Base-by-base conservation (phyloP, 1,140 invertebrate genomes). In the Drosophila kohkoa region DNA sequence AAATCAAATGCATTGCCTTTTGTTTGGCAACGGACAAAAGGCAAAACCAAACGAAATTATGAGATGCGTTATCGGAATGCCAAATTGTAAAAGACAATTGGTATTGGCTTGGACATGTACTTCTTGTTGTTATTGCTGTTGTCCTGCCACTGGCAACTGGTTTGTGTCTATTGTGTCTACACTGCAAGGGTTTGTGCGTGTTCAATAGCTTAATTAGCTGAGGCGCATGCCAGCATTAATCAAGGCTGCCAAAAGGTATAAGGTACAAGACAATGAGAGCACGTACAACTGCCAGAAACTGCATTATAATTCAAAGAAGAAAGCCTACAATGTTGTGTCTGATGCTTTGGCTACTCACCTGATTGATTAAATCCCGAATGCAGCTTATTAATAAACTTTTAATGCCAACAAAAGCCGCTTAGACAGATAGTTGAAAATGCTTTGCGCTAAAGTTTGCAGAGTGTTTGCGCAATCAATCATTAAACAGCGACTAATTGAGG, bases 381-480 rank as follows among this genome's bases (percentile, higher is more conserved):
- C 49, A 62, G 81, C 75, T 78, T 86, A 85, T 81, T 77, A 81
- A 81, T 81, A 77, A 77, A 81, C 52, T 85, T 83, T 72, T 67
- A 64, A 76, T 63, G 49, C 51, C 62, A 58, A 7, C 8, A 28
- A 70, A 85, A 81, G 62, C 81, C 41, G 69, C 78, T 85, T 85
- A 77, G 5, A 52, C 13, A 13, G 20, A 4, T 25, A 67, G 65
- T 45, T 59, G 58, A 41, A 66, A 32, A 38, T 30, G 35, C 43
- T 60, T 48, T 46, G 32, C 25, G 35, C 4, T 11, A 32, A 46
- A 52, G 49, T 55, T 60, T 52, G 51, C 55, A 7, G 30, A 15
- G 28, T 15, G 2, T 20, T 25, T 25, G 20, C 20, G 30, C 64
- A 71, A 76, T 85, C 78, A 76, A 86, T 82, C 62, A 87, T 46